These are phyloP conservation scores for Macropus fuliginosus DNA, from an alignment of 2,797 vertebrate genomes.

Conservation along the genomic window DNA sequence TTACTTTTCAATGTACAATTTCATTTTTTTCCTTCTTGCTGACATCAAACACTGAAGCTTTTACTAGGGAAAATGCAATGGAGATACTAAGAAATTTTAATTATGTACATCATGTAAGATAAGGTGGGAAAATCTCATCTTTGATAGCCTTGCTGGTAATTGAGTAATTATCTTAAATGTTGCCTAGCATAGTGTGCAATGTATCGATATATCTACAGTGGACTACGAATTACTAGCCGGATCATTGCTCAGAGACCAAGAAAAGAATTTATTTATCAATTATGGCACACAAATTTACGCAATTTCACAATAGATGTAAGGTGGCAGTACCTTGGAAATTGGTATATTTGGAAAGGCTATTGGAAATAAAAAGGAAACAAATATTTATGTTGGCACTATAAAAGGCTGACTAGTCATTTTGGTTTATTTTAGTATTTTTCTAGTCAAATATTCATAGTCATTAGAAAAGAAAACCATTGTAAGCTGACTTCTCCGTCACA, in stretches of 20 bases:
- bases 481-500: constrained; percentile 69
- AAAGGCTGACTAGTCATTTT: constrained; percentile 53
- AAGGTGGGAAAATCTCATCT: constrained; percentile 25
- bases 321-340: constrained; percentile 12
- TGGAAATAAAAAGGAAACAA: constrained; percentile 46
- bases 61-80: constrained; percentile 45
- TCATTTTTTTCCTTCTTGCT: constrained; percentile 54
- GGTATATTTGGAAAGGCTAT: background rate
- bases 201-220: background rate
- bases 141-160: constrained; percentile 47
- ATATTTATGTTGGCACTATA: constrained; percentile 56
- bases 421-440: constrained; percentile 71
- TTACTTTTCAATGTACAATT: constrained; percentile 76
- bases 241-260: constrained; percentile 48
- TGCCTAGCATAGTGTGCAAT: background rate
- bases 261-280: constrained; percentile 46
- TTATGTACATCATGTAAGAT: constrained; percentile 23
- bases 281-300: constrained; percentile 51
- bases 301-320: constrained; percentile 11
- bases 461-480: constrained; percentile 57
- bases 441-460: constrained; percentile 50
- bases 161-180: constrained; percentile 59
- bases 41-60: constrained; percentile 57
- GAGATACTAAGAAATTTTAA: constrained; percentile 53
- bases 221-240: constrained; percentile 10